phyloP scores from a whole-genome alignment of 2,797 vertebrate species.

The Sylvia borin region DNA sequence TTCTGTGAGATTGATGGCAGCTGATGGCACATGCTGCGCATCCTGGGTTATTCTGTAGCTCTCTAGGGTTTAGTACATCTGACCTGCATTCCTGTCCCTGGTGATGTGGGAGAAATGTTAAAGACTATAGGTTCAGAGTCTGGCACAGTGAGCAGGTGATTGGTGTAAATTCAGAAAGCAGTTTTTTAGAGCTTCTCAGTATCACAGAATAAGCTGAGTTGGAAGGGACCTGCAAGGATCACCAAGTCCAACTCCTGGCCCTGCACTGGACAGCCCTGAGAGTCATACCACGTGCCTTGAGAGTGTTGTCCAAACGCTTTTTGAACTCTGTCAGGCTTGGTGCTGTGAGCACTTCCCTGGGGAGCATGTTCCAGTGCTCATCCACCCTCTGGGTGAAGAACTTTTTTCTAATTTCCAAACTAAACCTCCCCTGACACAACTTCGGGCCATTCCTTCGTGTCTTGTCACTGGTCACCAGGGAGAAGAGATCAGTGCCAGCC shows the following conservation, averaged over 20 bases:
- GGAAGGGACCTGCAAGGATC: not conserved
- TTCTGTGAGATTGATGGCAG: not conserved
- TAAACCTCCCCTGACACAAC: not conserved
- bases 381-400: not conserved
- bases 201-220: not conserved
- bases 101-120: not conserved
- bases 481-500: not conserved
- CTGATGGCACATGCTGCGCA: not conserved
- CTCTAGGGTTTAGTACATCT: not conserved
- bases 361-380: not conserved
- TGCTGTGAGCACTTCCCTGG: not conserved
- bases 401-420: not conserved
- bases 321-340: not conserved
- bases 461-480: not conserved
- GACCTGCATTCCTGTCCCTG: not conserved
- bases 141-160: not conserved
- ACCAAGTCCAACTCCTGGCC: fast-evolving
- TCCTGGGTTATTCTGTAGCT: not conserved
- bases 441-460: not conserved
- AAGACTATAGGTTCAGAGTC: not conserved
- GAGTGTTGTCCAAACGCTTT: fast-evolving
- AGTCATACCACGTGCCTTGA: not conserved
- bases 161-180: not conserved
- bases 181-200: not conserved
- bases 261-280: not conserved